Percentiles rank a stretch among this genome's conserved stretches.
Conservation (phyloP, 2,113 vertebrate genomes). For the Brachyhypopomus occidentalis region DNA sequence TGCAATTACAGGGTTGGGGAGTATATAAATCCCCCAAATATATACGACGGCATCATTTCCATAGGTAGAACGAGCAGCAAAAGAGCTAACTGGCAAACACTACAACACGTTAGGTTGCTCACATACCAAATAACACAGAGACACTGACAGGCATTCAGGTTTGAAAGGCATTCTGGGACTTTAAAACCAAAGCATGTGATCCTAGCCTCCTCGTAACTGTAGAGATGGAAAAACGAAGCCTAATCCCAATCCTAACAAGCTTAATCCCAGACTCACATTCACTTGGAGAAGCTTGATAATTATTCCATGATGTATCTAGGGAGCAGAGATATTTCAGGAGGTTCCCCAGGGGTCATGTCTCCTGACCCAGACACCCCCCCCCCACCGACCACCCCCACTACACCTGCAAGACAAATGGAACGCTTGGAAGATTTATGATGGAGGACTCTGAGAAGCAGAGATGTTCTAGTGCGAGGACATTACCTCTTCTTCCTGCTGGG, state of each 20-base stretch:
- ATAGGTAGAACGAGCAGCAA: background rate
- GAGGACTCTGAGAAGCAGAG: background rate
- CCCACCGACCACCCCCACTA: background rate
- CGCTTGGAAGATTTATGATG: background rate
- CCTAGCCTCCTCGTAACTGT: background rate
- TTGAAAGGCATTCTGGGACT: background rate
- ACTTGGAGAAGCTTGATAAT: background rate
- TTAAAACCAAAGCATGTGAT: conserved; percentile 12
- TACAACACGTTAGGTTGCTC: background rate
- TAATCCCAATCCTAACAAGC: conserved; percentile 9
- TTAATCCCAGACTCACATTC: background rate
- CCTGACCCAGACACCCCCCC: background rate
- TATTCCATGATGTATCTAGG: conserved; percentile 10
- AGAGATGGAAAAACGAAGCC: conserved; percentile 6
- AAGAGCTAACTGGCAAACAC: conserved; percentile 11
- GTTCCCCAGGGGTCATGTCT: background rate
- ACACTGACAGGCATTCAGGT: background rate
- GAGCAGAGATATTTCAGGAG: background rate
- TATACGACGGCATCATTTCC: background rate
- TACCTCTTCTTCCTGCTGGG: conserved; percentile 18
- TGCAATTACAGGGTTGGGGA: too few species aligned
- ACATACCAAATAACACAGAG: conserved; percentile 6
- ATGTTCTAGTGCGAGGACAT: conserved; percentile 17
- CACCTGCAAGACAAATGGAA: background rate
- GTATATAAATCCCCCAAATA: background rate